phyloP scores from a whole-genome alignment of 1,140 invertebrate species.

The Heliconius hermathena region DNA sequence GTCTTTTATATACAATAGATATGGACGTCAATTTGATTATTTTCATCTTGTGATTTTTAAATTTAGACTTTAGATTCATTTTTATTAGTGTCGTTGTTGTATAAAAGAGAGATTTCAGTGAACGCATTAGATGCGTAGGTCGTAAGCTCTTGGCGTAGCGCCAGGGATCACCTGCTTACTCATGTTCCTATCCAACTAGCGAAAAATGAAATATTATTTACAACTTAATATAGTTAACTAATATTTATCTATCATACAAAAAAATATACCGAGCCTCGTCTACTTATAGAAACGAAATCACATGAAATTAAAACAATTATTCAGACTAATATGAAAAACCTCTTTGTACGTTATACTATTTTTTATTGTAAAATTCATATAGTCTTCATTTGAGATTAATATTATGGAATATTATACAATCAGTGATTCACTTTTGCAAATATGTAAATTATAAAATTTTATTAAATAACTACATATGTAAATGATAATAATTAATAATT shows the following conservation, averaged over 20 bases:
- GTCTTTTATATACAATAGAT: slow-evolving; percentile 40
- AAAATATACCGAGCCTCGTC: too few species aligned
- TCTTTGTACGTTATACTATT: too few species aligned
- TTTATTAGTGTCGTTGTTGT: slow-evolving; percentile 42
- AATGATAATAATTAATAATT: too few species aligned
- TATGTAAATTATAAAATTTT: too few species aligned
- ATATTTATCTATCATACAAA: background rate
- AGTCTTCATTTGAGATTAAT: too few species aligned
- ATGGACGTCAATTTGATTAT: slow-evolving; percentile 65
- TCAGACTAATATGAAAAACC: too few species aligned
- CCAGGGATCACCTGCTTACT: slow-evolving; percentile 73
- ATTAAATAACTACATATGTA: too few species aligned
- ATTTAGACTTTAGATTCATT: slow-evolving; percentile 35
- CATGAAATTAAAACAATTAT: too few species aligned
- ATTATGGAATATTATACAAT: too few species aligned
- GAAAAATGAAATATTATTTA: slow-evolving; percentile 76
- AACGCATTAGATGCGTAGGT: slow-evolving; percentile 59
- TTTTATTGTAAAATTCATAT: too few species aligned
- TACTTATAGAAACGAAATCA: too few species aligned
- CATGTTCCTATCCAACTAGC: slow-evolving; percentile 53
- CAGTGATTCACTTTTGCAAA: too few species aligned
- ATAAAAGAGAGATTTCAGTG: slow-evolving; percentile 39
- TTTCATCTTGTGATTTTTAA: slow-evolving; percentile 42
- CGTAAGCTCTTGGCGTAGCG: slow-evolving; percentile 49
- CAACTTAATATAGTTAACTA: slow-evolving; percentile 36